phyloP scores from a whole-genome alignment of 2,113 vertebrate genomes.

The Nannobrachium achirus region DNA sequence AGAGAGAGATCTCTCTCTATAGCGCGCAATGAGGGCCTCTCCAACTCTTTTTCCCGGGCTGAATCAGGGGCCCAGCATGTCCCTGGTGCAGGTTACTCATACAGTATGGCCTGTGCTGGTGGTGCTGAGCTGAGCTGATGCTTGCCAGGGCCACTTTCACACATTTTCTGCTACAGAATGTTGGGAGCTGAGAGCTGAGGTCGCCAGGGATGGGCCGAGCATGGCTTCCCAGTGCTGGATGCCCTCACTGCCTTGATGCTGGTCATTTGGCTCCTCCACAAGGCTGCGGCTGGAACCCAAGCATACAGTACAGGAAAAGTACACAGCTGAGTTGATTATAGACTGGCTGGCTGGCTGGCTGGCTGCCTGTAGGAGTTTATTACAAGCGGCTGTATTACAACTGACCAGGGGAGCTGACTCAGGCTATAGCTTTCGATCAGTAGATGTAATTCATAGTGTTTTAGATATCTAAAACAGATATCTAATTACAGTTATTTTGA shows the following conservation, averaged over 20 bases:
- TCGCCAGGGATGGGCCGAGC: slow-evolving; percentile 52
- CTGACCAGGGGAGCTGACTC: slow-evolving; percentile 41
- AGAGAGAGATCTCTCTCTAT: no score
- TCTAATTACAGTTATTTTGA: no score
- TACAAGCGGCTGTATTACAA: slow-evolving; percentile 62
- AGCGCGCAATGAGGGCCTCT: no score
- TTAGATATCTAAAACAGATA: no score
- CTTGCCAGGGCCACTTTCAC: slow-evolving; percentile 64
- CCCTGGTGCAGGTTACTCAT: slow-evolving; percentile 42
- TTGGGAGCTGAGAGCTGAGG: slow-evolving; percentile 35
- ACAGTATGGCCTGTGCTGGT: slow-evolving; percentile 48
- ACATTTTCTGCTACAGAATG: slow-evolving; percentile 66
- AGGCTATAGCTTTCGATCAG: slow-evolving; percentile 21
- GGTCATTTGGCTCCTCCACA: slow-evolving; percentile 49
- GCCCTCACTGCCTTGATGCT: slow-evolving; percentile 52
- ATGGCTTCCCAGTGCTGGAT: slow-evolving; percentile 49
- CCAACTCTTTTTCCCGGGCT: no score
- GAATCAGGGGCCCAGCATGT: no score
- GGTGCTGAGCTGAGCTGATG: slow-evolving; percentile 23
- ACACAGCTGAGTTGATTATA: slow-evolving; percentile 64
- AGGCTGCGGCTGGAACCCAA: slow-evolving; percentile 46
- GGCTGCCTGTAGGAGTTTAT: slow-evolving; percentile 59
- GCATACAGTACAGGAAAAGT: slow-evolving; percentile 54
- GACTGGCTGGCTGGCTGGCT: slow-evolving; percentile 49
- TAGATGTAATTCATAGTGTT: no score